Base-by-base conservation (phyloP, 2,888 invertebrate species). In the Germaria angustata region DNA sequence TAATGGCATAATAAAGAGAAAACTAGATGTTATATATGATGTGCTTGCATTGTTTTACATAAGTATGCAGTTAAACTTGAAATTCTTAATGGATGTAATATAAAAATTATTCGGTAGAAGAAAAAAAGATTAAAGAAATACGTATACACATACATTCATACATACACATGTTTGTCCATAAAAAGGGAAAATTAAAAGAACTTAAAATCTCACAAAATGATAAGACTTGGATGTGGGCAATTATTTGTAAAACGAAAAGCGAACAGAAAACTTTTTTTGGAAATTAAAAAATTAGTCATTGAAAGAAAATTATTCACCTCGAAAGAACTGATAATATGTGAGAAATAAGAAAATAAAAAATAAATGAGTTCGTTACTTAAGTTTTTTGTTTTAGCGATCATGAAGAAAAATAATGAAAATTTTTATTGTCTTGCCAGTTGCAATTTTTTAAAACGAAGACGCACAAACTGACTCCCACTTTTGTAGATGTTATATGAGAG, bases 61-160 rank as follows among this genome's bases (percentile, higher is more conserved):
- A 78, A 73, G 39, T 75, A 51, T 81, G 73, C 53, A 66, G 71
- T 71, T 61, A 66, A 79, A 82, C 79, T 82, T 79, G 79, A 79
- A 76, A 76, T 82, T 71, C 75, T 82, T 82, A 69, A 82, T 82
- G 82, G 75, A 75, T 79, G 78, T 79, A 68, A 78, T 73, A 53
- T 51, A 57, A 69, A 71, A 63, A 46, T 49, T 65, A 2, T 71
- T 46, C 36, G n/a, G 55, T 34, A 53, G 11, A 57, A n/a, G n/a
- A 59, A 46, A 17, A 57, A 22, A 24, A 7, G 8, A 57, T 22
- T 32, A 53, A 32, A 20, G 6, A 20, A 20, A 17, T 34, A 13
- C 22, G 51, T 15, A 32, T 9, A 55, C n/a, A 59, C 44, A 72
- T 15, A 1, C 44, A 72, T 15, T 1, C 6, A 28, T 28, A 28